A percentile compares a stretch with the other conserved stretches of the same genome.
Conservation (phyloP, 2,888 invertebrate species). For the Lasius platythorax region DNA sequence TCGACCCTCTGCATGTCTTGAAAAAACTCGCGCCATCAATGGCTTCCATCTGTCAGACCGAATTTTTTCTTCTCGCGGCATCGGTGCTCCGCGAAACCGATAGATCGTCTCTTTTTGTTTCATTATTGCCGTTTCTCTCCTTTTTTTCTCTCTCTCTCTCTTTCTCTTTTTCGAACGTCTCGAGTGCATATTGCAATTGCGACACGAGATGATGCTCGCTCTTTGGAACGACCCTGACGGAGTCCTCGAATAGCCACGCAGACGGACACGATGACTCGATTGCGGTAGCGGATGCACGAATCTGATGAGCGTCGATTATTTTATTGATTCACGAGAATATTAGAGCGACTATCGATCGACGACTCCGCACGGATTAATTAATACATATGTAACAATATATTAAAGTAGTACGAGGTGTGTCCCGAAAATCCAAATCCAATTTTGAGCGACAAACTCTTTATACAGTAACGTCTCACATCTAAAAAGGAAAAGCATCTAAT, state of each 20-base stretch:
- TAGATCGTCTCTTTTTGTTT: slow-evolving; percentile 45
- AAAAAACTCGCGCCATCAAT: neutral
- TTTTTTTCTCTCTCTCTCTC: neutral
- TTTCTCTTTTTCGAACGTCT: neutral
- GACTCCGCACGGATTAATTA: too few relatives aligned
- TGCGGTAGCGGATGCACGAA: slow-evolving; percentile 11
- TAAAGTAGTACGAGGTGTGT: neutral
- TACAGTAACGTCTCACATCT: neutral
- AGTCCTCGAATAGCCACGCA: slow-evolving; percentile 55
- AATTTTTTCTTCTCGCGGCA: slow-evolving; percentile 9
- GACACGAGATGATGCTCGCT: slow-evolving; percentile 65
- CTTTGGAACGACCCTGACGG: slow-evolving; percentile 67
- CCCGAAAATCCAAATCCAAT: too few relatives aligned
- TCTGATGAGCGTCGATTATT: neutral
- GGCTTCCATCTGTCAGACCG: neutral
- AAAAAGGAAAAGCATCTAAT: neutral
- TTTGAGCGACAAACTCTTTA: neutral
- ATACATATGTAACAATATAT: neutral
- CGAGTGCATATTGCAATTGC: slow-evolving; percentile 46
- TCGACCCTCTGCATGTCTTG: neutral
- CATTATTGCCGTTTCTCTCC: slow-evolving; percentile 57
- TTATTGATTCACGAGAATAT: neutral
- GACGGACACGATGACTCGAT: slow-evolving; percentile 52
- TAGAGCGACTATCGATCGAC: neutral
- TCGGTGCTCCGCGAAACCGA: neutral